phyloP scores from a whole-genome alignment of 2,888 invertebrate genomes.

The Limenitis camilla region DNA sequence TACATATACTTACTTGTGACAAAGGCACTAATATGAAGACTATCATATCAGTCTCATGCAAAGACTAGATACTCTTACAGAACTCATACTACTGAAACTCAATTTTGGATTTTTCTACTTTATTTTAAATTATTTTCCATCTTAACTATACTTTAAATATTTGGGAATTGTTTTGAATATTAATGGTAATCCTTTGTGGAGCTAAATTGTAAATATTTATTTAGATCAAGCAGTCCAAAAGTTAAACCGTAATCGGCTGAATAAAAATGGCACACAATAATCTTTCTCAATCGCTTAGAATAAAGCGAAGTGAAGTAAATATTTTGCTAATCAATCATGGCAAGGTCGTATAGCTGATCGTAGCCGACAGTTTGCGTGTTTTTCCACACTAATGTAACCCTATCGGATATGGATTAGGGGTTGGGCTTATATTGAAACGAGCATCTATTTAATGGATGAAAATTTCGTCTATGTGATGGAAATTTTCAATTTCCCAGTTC shows the following conservation, averaged over 20 bases:
- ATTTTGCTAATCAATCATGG: conserved; percentile 19
- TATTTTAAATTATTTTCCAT: no score
- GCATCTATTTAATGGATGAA: conserved; percentile 3
- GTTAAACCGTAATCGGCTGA: not conserved
- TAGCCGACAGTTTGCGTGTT: conserved; percentile 19
- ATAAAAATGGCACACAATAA: conserved; percentile 1
- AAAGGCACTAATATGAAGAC: no score
- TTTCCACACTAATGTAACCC: conserved; percentile 18
- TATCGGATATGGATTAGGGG: conserved; percentile 20
- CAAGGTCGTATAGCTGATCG: conserved; percentile 14
- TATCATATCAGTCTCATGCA: no score
- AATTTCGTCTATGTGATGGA: not conserved
- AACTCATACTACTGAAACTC: no score
- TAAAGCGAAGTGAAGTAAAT: conserved; percentile 7
- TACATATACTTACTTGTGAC: no score
- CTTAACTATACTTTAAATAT: no score
- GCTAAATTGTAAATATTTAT: no score
- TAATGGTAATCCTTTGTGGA: no score
- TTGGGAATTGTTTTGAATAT: no score
- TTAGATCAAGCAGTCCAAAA: no score
- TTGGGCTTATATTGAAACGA: conserved; percentile 6
- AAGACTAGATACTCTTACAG: no score
- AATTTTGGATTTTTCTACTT: no score
- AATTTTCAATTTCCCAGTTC: not conserved
- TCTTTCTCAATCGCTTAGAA: conserved; percentile 10